Conservation (phyloP, 2,888 invertebrate genomes). For the Lepidocyrtinus sp. region DNA sequence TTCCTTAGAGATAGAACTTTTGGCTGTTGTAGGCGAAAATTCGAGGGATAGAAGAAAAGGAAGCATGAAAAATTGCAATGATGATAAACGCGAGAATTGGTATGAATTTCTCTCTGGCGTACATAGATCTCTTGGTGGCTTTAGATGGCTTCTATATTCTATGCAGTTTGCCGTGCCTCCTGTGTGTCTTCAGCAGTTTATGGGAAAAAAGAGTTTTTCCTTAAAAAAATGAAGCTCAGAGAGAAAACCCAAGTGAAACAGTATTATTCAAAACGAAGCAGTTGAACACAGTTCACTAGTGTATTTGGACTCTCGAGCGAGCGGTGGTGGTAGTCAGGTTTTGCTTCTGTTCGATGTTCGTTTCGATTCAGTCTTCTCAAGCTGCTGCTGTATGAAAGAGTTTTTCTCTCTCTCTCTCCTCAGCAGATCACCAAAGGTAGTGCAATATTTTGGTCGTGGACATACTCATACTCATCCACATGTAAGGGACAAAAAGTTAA, state of each 20-base stretch:
- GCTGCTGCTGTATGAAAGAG: not conserved
- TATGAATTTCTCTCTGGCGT: not conserved
- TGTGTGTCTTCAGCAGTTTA: not conserved
- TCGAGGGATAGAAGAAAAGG: not conserved
- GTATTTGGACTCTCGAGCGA: not conserved
- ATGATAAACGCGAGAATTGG: not conserved
- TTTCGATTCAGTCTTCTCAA: not conserved
- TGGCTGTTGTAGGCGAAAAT: not conserved
- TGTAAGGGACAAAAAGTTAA: not conserved
- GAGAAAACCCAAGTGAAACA: not conserved
- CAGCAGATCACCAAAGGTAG: not conserved
- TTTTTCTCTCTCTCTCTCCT: too few relatives aligned
- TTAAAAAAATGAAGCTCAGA: not conserved
- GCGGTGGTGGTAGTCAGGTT: not conserved
- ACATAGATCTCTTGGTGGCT: not conserved
- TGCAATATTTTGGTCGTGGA: not conserved
- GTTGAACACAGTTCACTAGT: not conserved
- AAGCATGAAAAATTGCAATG: not conserved
- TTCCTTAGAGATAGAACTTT: not conserved
- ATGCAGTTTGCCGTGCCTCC: not conserved
- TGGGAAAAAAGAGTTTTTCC: not conserved
- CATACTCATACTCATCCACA: not conserved
- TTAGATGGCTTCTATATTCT: not conserved
- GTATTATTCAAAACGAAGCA: not conserved
- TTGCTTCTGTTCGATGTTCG: too few relatives aligned